Percentiles rank a stretch among this genome's conserved stretches.
These are phyloP conservation scores for Drosophila sechellia DNA, from an alignment of 1,140 invertebrate species.

Conservation along the genomic window DNA sequence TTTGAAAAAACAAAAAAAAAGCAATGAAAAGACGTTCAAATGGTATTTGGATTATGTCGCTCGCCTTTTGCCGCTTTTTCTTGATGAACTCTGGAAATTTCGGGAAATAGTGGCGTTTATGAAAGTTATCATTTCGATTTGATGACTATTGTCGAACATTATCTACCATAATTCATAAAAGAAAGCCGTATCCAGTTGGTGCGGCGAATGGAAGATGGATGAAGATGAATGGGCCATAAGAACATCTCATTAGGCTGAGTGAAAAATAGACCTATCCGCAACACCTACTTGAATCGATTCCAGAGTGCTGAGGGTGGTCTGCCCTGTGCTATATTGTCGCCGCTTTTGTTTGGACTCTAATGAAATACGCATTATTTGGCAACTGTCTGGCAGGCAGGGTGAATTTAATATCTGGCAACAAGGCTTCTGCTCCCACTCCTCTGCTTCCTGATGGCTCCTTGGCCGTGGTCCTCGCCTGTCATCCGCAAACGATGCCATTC, in stretches of 20 bases:
- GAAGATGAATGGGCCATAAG: conserved; percentile 44
- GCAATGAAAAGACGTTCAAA: not conserved
- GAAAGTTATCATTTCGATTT: conserved; percentile 36
- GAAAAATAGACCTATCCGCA: conserved; percentile 37
- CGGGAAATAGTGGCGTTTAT: conserved; percentile 5
- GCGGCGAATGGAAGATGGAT: conserved; percentile 27
- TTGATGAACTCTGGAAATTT: conserved; percentile 7
- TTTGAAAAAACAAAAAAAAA: not conserved
- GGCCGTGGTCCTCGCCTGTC: conserved; percentile 23
- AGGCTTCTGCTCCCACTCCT: not conserved
- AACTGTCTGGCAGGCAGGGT: conserved; percentile 26
- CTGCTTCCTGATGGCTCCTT: not conserved
- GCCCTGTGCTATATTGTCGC: conserved; percentile 24
- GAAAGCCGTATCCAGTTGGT: not conserved
- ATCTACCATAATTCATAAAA: conserved; percentile 41
- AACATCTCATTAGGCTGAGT: conserved; percentile 50
- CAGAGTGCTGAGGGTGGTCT: not conserved
- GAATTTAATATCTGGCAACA: conserved; percentile 58
- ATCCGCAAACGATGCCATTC: conserved; percentile 63
- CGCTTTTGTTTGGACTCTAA: conserved; percentile 49
- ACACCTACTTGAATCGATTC: conserved; percentile 1
- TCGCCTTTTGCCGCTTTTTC: no score
- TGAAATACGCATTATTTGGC: conserved; percentile 68
- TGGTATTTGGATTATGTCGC: no score
- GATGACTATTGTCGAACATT: conserved; percentile 52